Conservation (phyloP, 2,797 vertebrate species). For the Scomberomorus guttatus region DNA sequence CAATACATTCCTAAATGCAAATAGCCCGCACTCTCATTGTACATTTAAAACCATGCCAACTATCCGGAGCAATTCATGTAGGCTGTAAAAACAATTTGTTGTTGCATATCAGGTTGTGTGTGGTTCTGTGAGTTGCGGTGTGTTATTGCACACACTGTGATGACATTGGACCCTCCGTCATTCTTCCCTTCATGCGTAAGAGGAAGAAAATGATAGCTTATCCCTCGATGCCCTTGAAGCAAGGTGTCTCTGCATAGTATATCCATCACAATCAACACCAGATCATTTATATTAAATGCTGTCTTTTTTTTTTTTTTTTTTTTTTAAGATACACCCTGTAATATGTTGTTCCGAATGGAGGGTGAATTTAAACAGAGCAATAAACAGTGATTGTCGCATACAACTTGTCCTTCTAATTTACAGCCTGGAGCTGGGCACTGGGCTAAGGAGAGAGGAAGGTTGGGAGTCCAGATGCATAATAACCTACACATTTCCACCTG, state of each 20-base stretch:
- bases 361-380: constrained; percentile 79
- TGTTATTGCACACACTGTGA: constrained; percentile 74
- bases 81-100: constrained; percentile 26
- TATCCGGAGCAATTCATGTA: background rate
- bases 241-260: constrained; percentile 85
- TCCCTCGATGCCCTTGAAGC: constrained; percentile 87
- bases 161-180: constrained; percentile 83
- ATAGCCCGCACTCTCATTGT: background rate
- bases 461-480: constrained; percentile 79
- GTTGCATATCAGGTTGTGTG: constrained; percentile 31
- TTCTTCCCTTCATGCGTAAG: constrained; percentile 79
- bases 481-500: constrained; percentile 76
- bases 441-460: constrained; percentile 79
- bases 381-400: constrained; percentile 71
- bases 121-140: constrained; percentile 56
- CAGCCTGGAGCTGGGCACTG: constrained; percentile 67
- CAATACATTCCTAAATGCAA: background rate
- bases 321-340: constrained; percentile 72
- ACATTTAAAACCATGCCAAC: constrained; percentile 17
- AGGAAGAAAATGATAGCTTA: constrained; percentile 86
- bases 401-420: constrained; percentile 83
- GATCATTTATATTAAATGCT: constrained; percentile 88
- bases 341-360: constrained; percentile 66
- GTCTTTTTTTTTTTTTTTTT: constrained; percentile 58
- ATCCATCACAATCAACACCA: constrained; percentile 89